phyloP scores from a whole-genome alignment of 2,888 invertebrate genomes.

The Orthosia cruda region DNA sequence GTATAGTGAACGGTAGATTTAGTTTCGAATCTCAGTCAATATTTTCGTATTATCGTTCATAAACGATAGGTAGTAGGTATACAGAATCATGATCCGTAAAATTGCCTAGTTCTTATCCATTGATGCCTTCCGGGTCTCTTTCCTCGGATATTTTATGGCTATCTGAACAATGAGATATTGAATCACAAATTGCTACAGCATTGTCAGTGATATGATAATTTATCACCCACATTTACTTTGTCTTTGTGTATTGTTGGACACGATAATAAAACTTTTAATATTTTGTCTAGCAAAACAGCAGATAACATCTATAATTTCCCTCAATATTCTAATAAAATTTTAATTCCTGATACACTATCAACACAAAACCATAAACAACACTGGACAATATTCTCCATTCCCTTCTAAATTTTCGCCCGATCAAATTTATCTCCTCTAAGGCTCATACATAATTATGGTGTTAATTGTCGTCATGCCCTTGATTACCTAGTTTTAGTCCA shows the following conservation, averaged over 20 bases:
- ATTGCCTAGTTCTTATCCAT: background rate
- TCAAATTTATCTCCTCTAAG: conserved; percentile 63
- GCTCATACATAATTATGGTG: conserved; percentile 65
- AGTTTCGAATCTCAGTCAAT: background rate
- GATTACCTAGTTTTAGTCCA: conserved; percentile 18
- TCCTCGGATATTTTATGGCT: background rate
- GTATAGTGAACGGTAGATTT: too few species aligned
- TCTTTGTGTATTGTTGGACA: too few species aligned
- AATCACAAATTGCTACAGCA: background rate
- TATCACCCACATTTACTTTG: too few species aligned
- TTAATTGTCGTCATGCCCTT: conserved; percentile 66
- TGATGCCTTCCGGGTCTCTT: background rate
- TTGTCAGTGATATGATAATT: too few species aligned
- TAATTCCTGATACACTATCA: conserved; percentile 16
- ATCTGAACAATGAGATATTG: background rate
- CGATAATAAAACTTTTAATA: background rate
- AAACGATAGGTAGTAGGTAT: background rate
- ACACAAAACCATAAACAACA: conserved; percentile 39
- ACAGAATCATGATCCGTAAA: conserved; percentile 14
- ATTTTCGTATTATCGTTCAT: background rate
- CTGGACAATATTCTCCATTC: conserved; percentile 43
- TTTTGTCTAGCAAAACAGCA: background rate
- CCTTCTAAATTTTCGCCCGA: conserved; percentile 46
- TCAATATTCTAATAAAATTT: background rate
- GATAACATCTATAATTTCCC: too few species aligned